phyloP scores from a whole-genome alignment of 2,888 invertebrate species.

The Dynastes grantii region DNA sequence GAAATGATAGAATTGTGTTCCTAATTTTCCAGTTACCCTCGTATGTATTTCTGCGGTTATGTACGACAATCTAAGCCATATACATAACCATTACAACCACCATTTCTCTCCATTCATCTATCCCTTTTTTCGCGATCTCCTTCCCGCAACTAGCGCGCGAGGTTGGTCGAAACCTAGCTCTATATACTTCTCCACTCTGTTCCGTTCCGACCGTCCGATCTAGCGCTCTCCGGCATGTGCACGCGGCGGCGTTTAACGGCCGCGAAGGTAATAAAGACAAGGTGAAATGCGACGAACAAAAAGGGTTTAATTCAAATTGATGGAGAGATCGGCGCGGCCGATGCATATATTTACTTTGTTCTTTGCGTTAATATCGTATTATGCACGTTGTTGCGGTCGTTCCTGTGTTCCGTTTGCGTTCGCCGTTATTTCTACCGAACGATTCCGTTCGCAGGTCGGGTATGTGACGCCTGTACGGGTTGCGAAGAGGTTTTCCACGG shows the following conservation, averaged over 20 bases:
- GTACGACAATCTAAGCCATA: not conserved
- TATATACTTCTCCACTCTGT: constrained; percentile 1
- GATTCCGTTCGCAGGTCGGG: too few relatives aligned
- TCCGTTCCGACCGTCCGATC: not conserved
- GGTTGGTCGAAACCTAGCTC: too few relatives aligned
- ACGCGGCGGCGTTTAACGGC: constrained; percentile 23
- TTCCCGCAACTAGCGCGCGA: not conserved
- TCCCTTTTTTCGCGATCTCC: not conserved
- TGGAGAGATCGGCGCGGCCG: constrained; percentile 43
- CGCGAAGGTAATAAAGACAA: constrained; percentile 33
- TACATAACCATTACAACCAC: constrained; percentile 2
- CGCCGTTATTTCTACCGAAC: too few relatives aligned
- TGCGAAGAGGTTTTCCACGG: too few relatives aligned
- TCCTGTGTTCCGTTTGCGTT: not conserved
- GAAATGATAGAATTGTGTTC: too few relatives aligned
- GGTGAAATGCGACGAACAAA: constrained; percentile 28
- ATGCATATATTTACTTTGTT: constrained; percentile 51
- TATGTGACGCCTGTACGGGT: too few relatives aligned
- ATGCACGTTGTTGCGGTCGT: constrained; percentile 20
- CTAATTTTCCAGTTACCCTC: too few relatives aligned
- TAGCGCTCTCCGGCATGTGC: not conserved
- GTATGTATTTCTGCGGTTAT: too few relatives aligned
- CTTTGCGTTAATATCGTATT: constrained; percentile 43
- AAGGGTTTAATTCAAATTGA: constrained; percentile 51
- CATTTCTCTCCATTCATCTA: constrained; percentile 3